Evolutionary conservation across 2,888 invertebrate species (phyloP).

Genomic region (Drosophila meridiana): DNA sequence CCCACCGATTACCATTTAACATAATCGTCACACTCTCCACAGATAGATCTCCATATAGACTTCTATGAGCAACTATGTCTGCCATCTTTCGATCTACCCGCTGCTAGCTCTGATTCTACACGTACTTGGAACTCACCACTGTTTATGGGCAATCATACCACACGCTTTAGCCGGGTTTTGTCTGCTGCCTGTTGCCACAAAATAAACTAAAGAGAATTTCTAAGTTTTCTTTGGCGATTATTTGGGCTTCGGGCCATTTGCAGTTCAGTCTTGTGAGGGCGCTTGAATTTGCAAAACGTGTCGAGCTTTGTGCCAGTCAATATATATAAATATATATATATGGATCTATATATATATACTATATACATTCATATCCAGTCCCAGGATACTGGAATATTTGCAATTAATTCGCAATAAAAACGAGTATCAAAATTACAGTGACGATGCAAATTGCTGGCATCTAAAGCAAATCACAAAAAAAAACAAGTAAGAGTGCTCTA

Average conservation of each 20-base stretch:
- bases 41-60: background rate
- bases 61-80: background rate
- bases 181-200: slow-evolving; percentile 42
- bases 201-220: slow-evolving; percentile 73
- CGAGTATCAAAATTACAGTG: background rate
- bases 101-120: slow-evolving; percentile 27
- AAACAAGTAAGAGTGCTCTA: too few relatives aligned
- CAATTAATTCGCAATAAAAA: background rate
- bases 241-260: slow-evolving; percentile 58
- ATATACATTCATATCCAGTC: background rate
- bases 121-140: slow-evolving; percentile 53
- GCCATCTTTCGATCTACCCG: slow-evolving; percentile 18
- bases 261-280: slow-evolving; percentile 77
- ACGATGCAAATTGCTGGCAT: slow-evolving; percentile 8
- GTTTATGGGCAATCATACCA: slow-evolving; percentile 57
- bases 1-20: background rate
- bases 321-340: background rate
- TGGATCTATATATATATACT: background rate
- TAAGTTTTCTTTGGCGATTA: slow-evolving; percentile 80
- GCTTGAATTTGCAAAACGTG: slow-evolving; percentile 67
- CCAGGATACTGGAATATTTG: slow-evolving; percentile 1
- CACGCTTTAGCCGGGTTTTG: slow-evolving; percentile 45
- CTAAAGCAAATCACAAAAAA: slow-evolving; percentile 7
- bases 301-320: slow-evolving; percentile 34
- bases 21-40: background rate